Conservation (phyloP, 2,797 vertebrate species). For the Pangasius mekongensis region DNA sequence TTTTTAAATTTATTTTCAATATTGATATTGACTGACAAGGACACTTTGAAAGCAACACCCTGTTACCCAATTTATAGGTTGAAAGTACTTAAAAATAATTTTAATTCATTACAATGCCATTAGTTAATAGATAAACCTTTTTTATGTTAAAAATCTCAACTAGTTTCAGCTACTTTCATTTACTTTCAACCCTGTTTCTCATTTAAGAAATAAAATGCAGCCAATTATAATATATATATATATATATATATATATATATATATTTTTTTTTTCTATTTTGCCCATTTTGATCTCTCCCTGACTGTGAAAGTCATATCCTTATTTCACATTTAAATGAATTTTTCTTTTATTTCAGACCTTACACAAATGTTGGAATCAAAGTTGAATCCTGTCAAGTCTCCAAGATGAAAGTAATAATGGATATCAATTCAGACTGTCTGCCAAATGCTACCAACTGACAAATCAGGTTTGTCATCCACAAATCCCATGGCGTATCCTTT, state of each 20-base stretch:
- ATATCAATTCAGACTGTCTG: constrained; percentile 1
- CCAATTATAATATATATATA: too few relatives aligned
- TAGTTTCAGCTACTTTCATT: not conserved
- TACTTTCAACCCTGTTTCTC: not conserved
- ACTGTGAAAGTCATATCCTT: not conserved
- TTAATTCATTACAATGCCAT: too few relatives aligned
- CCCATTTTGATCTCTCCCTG: not conserved
- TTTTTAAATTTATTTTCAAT: not conserved
- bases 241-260: too few relatives aligned
- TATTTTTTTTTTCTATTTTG: not conserved
- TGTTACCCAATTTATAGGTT: not conserved
- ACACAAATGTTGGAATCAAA: not conserved
- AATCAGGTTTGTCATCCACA: not conserved
- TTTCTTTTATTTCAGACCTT: not conserved
- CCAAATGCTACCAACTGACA: not conserved
- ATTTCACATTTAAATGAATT: not conserved
- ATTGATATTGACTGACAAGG: not conserved
- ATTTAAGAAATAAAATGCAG: not conserved
- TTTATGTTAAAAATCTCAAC: not conserved
- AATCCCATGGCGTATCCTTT: constrained; percentile 7
- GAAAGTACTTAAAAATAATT: not conserved
- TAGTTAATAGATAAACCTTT: too few relatives aligned
- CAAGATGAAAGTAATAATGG: not conserved
- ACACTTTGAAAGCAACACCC: not conserved
- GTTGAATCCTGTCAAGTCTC: constrained; percentile 1